These are phyloP conservation scores for Dromiciops gliroides DNA, from an alignment of 2,113 vertebrate genomes.

Conservation along the genomic window DNA sequence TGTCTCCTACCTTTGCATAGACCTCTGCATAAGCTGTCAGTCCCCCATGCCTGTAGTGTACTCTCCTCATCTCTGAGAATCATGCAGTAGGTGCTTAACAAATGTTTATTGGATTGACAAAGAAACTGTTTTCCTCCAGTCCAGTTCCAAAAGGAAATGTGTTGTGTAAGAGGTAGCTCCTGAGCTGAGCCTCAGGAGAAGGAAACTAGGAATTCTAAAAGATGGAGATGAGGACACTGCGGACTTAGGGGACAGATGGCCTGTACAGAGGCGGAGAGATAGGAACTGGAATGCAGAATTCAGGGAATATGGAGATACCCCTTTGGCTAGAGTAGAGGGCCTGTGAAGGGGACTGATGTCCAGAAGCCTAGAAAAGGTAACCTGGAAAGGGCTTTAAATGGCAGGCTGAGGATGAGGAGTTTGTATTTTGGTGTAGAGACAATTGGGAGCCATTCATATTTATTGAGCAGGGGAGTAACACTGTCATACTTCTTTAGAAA, in stretches of 20 bases:
- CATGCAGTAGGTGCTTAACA: not conserved
- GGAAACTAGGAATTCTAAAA: not conserved
- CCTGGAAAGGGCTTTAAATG: not conserved
- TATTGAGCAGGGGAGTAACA: not conserved
- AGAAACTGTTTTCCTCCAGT: not conserved
- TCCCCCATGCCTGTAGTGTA: not conserved
- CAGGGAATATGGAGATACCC: accelerated
- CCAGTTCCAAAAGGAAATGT: not conserved
- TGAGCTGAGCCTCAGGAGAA: not conserved
- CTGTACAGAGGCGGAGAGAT: not conserved
- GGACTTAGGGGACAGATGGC: not conserved
- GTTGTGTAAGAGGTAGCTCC: not conserved
- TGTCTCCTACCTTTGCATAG: not conserved
- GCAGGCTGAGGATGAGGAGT: not conserved
- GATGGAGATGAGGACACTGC: too few relatives aligned
- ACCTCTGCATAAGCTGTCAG: too few relatives aligned
- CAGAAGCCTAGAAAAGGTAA: not conserved
- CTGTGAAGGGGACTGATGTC: not conserved
- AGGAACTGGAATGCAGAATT: not conserved
- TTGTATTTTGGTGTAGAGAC: not conserved
- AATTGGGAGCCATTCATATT: not conserved
- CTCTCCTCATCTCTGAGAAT: not conserved
- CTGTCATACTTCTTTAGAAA: not conserved
- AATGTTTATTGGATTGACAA: not conserved
- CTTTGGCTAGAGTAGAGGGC: not conserved